Conservation (phyloP, 2,113 vertebrate genomes). For the Arvicanthis niloticus region DNA sequence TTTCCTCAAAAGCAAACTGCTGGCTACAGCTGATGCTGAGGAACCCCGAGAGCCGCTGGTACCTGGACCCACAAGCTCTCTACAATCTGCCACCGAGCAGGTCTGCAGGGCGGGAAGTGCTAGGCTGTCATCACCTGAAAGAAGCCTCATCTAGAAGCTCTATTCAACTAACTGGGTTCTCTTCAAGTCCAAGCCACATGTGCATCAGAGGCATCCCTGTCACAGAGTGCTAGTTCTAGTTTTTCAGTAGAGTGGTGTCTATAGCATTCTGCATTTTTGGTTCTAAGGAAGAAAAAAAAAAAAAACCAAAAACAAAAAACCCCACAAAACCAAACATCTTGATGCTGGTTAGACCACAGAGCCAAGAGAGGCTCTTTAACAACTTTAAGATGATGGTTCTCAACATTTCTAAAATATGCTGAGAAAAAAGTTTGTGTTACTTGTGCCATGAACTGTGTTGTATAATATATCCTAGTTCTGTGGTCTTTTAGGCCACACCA, state of each 20-base stretch:
- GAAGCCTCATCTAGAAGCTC: neutral
- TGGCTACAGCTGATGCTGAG: neutral
- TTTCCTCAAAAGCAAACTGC: neutral
- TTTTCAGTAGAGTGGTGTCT: constrained; percentile 84
- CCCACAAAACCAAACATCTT: constrained; percentile 93
- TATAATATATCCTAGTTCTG: neutral
- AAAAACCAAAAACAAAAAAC: no score
- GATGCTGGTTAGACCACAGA: constrained; percentile 93
- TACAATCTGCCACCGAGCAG: neutral
- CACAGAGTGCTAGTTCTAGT: constrained; percentile 32
- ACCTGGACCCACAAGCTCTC: neutral
- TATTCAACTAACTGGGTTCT: neutral
- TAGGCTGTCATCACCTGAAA: neutral
- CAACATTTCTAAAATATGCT: constrained; percentile 94
- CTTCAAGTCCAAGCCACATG: neutral
- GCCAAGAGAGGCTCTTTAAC: constrained; percentile 92
- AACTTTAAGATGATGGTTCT: constrained; percentile 93
- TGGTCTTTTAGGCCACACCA: neutral
- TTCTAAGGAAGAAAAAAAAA: constrained; percentile 93
- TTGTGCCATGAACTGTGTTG: constrained; percentile 36
- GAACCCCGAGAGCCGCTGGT: neutral
- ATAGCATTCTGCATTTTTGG: constrained; percentile 86
- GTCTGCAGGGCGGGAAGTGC: neutral
- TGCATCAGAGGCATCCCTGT: accelerated
- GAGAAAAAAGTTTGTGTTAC: neutral